Evolutionary conservation across 2,113 vertebrate species (phyloP).

Genomic region (Cichladusa arquata): DNA sequence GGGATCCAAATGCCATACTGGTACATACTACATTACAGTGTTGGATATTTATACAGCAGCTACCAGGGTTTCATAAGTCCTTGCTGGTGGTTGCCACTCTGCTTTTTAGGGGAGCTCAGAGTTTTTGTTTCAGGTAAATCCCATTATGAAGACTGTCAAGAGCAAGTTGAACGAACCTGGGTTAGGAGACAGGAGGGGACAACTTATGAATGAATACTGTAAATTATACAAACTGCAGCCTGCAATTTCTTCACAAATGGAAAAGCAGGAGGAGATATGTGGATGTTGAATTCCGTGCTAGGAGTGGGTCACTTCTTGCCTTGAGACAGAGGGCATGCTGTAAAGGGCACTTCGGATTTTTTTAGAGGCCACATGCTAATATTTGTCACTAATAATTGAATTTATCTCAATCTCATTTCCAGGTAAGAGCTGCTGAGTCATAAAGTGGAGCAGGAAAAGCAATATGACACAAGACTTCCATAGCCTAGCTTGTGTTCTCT

Average conservation of each 20-base stretch:
- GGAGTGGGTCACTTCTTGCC: neutral
- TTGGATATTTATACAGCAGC: neutral
- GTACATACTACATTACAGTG: neutral
- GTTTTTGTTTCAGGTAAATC: neutral
- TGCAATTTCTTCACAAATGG: neutral
- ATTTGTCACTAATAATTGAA: neutral
- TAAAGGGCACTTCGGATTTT: neutral
- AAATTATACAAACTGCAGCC: neutral
- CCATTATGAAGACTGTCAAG: neutral
- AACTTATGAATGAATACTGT: neutral
- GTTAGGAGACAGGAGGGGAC: neutral
- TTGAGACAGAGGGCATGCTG: neutral
- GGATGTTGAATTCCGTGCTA: neutral
- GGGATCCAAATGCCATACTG: neutral
- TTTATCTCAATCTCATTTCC: neutral
- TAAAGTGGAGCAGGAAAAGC: neutral
- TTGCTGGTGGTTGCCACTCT: neutral
- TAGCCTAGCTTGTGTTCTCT: neutral
- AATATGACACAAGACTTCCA: neutral
- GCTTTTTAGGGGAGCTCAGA: neutral
- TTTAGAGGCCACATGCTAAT: neutral
- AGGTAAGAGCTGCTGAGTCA: neutral
- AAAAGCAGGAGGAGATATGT: neutral
- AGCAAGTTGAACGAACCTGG: neutral
- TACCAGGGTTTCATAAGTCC: neutral